Evolutionary conservation across 2,113 vertebrate species (phyloP).

Genomic region (Meles meles): DNA sequence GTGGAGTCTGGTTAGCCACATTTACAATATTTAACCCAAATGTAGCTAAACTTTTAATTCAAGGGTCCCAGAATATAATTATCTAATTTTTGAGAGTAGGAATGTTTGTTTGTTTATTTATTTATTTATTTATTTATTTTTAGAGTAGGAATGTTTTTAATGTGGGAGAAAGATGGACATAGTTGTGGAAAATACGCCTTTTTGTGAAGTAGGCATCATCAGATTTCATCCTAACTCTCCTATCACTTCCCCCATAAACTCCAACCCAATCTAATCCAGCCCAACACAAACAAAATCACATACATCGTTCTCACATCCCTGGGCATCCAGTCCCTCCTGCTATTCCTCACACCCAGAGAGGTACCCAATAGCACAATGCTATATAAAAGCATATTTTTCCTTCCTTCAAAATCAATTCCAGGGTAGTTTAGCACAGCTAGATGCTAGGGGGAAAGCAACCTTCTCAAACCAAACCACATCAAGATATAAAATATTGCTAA

Average conservation of each 20-base stretch:
- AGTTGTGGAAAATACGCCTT: background rate
- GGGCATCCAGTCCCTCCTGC: no score
- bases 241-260: background rate
- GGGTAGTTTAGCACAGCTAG: background rate
- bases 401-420: background rate
- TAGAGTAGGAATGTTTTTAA: background rate
- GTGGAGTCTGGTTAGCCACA: background rate
- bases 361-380: background rate
- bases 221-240: background rate
- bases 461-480: background rate
- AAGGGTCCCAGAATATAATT: background rate
- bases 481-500: background rate
- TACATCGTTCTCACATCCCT: background rate
- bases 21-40: background rate
- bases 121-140: no score
- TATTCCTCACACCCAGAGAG: background rate
- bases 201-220: background rate
- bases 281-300: background rate
- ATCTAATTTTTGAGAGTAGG: background rate
- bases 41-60: background rate
- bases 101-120: no score
- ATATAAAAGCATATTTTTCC: background rate
- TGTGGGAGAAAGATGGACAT: background rate
- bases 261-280: background rate
- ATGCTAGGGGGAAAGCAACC: background rate